Base-by-base conservation (phyloP, 1,140 invertebrate species). In the Drosophila chauvacae region DNA sequence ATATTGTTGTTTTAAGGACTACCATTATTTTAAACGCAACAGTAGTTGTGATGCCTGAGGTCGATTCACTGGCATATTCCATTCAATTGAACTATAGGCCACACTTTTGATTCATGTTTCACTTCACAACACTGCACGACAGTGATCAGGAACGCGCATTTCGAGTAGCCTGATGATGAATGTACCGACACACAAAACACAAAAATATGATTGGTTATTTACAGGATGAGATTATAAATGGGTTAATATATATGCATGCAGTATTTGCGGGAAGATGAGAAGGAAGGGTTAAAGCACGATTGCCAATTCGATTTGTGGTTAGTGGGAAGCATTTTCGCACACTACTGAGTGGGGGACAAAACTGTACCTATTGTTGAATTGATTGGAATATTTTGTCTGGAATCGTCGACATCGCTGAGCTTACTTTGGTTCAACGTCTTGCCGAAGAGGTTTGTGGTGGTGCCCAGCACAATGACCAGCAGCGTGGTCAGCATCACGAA, bases 351-450 rank as follows among this genome's bases (percentile, higher is more conserved):
- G 55, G 59, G 35, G 60, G 84, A 84, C 71, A 83, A 72, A 74
- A 90, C 84, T 88, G 85, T 93, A 93, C 92, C 92, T 92, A 93
- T 92, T 79, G 88, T 91, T 84, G 91, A 91, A 91, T 92, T 91
- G 90, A 93, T 92, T 91, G 92, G 91, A 87, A 91, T 92, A 91
- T 90, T 92, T 84, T 70, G 81, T 82, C 91, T 81, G 59, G 81
- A 87, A 77, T 93, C 92, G 62, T 93, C 92, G 74, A 81, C 90
- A 80, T 93, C 92, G 62, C 79, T 87, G 59, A 88, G 50, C 91
- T 92, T 92, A 92, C 91, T 92, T 92, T 90, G 90, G 65, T 75
- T 77, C 66, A 77, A 44, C 51, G 81, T 64, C 57, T 81, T 80
- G 44, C 77, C 82, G 71, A 91, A 90, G 9, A 90, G n/a, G 51